Conservation (phyloP, 2,797 vertebrate species). For the Squalus acanthias region DNA sequence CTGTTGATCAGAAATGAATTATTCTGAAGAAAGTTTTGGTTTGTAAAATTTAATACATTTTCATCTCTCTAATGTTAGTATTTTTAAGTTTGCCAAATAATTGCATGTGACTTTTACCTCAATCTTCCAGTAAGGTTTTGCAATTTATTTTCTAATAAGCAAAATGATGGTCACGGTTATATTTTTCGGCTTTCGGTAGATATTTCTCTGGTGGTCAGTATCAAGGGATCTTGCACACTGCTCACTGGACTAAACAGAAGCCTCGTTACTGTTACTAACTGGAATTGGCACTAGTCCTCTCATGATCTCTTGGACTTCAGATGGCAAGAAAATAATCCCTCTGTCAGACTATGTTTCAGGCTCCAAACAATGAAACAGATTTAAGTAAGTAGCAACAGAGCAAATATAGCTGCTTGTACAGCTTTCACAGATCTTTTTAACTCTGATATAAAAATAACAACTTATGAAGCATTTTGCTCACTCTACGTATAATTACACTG, state of each 20-base stretch:
- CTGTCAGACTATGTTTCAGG: not conserved
- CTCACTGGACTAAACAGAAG: not conserved
- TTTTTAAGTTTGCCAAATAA: not conserved
- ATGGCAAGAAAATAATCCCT: not conserved
- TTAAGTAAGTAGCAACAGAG: no score
- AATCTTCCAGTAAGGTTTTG: not conserved
- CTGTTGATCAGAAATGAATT: not conserved
- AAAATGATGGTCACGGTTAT: not conserved
- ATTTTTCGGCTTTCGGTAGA: no score
- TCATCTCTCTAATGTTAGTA: not conserved
- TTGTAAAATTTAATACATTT: not conserved
- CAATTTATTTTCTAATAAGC: not conserved
- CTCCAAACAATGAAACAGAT: not conserved
- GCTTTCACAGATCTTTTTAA: not conserved
- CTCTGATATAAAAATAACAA: not conserved
- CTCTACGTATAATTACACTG: not conserved
- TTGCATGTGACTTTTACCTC: not conserved
- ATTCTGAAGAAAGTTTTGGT: not conserved
- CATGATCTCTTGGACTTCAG: not conserved
- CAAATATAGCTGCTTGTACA: no score
- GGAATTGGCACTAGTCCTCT: not conserved
- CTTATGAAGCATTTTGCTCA: not conserved
- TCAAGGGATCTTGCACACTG: not conserved
- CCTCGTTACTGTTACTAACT: not conserved
- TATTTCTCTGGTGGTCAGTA: no score